These are phyloP conservation scores for Tenthredo livida DNA, from an alignment of 2,888 invertebrate species.

Conservation along the genomic window DNA sequence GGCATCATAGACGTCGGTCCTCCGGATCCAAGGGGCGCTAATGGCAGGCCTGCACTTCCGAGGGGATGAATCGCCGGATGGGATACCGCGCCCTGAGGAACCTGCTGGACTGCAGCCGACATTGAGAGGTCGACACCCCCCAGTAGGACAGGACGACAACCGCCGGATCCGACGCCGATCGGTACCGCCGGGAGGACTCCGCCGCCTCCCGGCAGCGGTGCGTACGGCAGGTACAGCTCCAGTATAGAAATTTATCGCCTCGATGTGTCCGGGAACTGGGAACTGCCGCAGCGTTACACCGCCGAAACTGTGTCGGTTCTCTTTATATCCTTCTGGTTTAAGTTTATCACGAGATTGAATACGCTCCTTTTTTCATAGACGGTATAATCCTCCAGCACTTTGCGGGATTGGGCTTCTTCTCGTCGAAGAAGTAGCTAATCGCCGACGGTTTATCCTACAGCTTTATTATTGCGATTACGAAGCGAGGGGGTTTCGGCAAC, in stretches of 20 bases:
- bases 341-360: too few species aligned
- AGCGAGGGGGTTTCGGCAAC: neutral
- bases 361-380: too few species aligned
- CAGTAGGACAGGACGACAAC: constrained; percentile 74
- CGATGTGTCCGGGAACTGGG: too few species aligned
- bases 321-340: too few species aligned
- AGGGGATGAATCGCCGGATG: constrained; percentile 61
- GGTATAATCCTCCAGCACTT: too few species aligned
- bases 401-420: too few species aligned
- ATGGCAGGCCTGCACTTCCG: constrained; percentile 57
- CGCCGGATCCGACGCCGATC: constrained; percentile 66
- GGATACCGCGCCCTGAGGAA: constrained; percentile 61
- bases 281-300: too few species aligned
- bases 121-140: constrained; percentile 77
- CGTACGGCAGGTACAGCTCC: constrained; percentile 78
- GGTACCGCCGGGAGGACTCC: constrained; percentile 77
- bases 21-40: constrained; percentile 63
- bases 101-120: constrained; percentile 76
- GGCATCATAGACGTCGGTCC: constrained; percentile 69
- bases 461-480: too few species aligned
- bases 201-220: constrained; percentile 77
- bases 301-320: too few species aligned
- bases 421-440: too few species aligned
- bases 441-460: too few species aligned
- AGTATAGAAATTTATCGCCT: constrained; percentile 67